Evolutionary conservation across 2,888 invertebrate species (phyloP).

Genomic region (Agriopis aurantiaria): DNA sequence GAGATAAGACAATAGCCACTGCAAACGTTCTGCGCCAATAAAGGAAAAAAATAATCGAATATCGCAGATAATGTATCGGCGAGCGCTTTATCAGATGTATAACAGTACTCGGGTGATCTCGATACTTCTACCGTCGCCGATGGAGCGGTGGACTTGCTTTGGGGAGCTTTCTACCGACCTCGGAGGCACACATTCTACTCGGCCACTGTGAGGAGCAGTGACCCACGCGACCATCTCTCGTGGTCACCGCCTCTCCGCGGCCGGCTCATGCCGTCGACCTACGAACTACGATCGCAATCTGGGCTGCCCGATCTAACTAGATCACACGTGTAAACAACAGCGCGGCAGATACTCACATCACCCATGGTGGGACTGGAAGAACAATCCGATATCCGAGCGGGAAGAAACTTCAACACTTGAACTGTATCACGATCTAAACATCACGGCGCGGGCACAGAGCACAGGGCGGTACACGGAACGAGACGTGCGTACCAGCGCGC

Average conservation of each 20-base stretch:
- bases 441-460: constrained; percentile 56
- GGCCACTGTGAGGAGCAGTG: constrained; percentile 56
- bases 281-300: constrained; percentile 73
- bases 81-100: constrained; percentile 70
- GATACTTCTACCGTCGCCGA: constrained; percentile 57
- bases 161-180: constrained; percentile 71
- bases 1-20: constrained; percentile 73
- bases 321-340: constrained; percentile 59
- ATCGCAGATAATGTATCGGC: constrained; percentile 73
- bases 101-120: constrained; percentile 64
- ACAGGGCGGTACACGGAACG: constrained; percentile 12
- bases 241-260: constrained; percentile 39
- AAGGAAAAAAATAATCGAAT: constrained; percentile 60
- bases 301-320: constrained; percentile 64
- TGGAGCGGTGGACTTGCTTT: constrained; percentile 44
- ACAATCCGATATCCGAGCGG: constrained; percentile 55
- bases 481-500: constrained; percentile 66
- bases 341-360: constrained; percentile 75
- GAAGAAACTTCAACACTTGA: constrained; percentile 57
- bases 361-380: constrained; percentile 65
- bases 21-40: constrained; percentile 63
- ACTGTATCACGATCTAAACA: constrained; percentile 76
- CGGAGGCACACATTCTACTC: constrained; percentile 61
- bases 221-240: constrained; percentile 44
- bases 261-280: constrained; percentile 73